phyloP scores from a whole-genome alignment of 2,888 invertebrate species.

The Dryomyza anilis region DNA sequence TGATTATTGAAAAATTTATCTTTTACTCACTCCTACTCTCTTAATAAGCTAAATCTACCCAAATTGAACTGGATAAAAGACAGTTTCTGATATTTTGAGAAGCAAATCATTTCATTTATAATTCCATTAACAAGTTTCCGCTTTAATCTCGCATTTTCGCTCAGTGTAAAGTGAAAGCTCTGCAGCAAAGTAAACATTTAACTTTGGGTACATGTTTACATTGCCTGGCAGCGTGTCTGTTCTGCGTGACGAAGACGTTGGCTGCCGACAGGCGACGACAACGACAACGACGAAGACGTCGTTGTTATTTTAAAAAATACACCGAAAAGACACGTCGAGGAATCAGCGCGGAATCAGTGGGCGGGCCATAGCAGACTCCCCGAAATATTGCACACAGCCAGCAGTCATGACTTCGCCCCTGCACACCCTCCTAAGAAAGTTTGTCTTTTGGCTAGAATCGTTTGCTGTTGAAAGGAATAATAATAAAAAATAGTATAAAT shows the following conservation, averaged over 20 bases:
- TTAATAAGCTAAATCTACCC: no score
- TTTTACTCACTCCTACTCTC: no score
- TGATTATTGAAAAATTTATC: no score
- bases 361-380: background rate
- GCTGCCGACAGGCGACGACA: background rate
- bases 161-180: background rate
- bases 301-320: slow-evolving; percentile 4
- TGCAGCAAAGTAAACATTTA: slow-evolving; percentile 19
- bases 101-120: no score
- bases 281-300: background rate
- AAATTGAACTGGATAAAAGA: no score
- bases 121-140: no score
- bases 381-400: background rate
- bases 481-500: slow-evolving; percentile 1
- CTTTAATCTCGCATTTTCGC: background rate
- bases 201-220: slow-evolving; percentile 17
- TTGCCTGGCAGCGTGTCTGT: slow-evolving; percentile 25
- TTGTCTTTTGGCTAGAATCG: background rate
- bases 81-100: no score
- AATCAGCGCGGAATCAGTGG: no score
- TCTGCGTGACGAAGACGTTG: slow-evolving; percentile 17
- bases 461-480: background rate
- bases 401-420: background rate
- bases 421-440: background rate
- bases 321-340: no score